These are phyloP conservation scores for Hydrocynus forskahlii DNA, from an alignment of 2,797 vertebrate genomes.

Conservation along the genomic window DNA sequence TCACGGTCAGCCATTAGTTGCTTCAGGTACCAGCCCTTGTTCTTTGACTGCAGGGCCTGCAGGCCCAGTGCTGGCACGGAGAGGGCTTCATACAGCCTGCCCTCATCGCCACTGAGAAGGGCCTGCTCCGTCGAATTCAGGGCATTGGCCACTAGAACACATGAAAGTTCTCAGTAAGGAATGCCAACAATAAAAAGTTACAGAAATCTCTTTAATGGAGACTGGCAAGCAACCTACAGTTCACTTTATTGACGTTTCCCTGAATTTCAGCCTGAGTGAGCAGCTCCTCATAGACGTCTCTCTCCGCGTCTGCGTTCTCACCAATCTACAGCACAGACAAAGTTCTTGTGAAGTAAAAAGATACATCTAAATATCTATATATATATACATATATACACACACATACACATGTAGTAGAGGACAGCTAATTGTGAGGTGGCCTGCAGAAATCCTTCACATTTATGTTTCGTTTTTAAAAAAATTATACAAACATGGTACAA, in stretches of 20 bases:
- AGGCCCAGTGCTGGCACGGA: constrained; percentile 81
- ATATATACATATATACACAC: too few species aligned
- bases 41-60: constrained; percentile 83
- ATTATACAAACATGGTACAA: too few species aligned
- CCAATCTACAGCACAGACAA: constrained; percentile 75
- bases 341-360: not conserved
- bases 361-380: too few species aligned
- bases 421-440: too few species aligned
- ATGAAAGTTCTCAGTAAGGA: not conserved
- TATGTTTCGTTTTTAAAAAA: too few species aligned
- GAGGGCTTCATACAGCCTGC: constrained; percentile 81
- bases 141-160: constrained; percentile 72
- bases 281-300: constrained; percentile 94
- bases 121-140: constrained; percentile 81
- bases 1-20: constrained; percentile 85
- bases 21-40: constrained; percentile 94
- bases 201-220: not conserved
- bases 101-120: constrained; percentile 75
- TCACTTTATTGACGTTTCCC: constrained; percentile 96
- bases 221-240: constrained; percentile 79
- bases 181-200: not conserved
- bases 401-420: too few species aligned
- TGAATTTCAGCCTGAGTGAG: constrained; percentile 98
- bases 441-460: too few species aligned
- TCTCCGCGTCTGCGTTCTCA: constrained; percentile 86